phyloP scores from a whole-genome alignment of 30 jellyfish, hydroid and myxozoan species.

The Hydractinia echinata region DNA sequence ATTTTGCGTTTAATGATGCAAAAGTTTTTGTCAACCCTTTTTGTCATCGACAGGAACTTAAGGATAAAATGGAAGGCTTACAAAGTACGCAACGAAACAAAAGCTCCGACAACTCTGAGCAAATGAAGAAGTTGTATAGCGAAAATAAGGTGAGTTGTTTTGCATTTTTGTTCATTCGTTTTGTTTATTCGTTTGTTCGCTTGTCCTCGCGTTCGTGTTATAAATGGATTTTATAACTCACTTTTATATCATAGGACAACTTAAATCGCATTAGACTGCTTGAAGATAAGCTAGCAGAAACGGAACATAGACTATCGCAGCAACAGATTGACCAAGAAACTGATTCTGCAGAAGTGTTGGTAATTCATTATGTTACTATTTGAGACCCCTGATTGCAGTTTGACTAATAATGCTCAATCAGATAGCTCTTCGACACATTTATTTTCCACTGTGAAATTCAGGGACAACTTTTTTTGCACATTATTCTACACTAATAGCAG shows the following conservation, averaged over 20 bases:
- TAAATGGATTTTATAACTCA: no score
- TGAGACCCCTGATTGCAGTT: no score
- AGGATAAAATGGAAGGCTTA: background rate
- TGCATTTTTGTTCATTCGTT: no score
- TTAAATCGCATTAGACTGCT: background rate
- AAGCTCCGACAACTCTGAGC: background rate
- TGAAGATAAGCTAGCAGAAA: conserved; percentile 14
- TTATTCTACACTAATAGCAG: no score
- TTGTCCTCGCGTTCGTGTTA: no score
- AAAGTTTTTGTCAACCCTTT: background rate
- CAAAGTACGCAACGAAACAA: background rate
- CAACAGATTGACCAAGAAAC: conserved; percentile 3
- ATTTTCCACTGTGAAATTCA: no score
- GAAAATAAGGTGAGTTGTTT: conserved; percentile 24
- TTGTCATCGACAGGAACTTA: conserved; percentile 7
- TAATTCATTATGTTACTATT: background rate
- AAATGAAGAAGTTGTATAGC: conserved; percentile 16
- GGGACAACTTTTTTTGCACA: no score
- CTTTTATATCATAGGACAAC: background rate
- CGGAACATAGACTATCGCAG: conserved; percentile 27
- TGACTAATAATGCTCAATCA: no score
- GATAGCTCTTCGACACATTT: no score
- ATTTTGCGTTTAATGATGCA: background rate
- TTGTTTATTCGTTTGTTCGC: no score
- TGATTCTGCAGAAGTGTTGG: conserved; percentile 17